Percentiles rank a stretch among this genome's conserved stretches.
Evolutionary conservation across 2,113 vertebrate genomes (phyloP).

Genomic region (Taxidea taxus): DNA sequence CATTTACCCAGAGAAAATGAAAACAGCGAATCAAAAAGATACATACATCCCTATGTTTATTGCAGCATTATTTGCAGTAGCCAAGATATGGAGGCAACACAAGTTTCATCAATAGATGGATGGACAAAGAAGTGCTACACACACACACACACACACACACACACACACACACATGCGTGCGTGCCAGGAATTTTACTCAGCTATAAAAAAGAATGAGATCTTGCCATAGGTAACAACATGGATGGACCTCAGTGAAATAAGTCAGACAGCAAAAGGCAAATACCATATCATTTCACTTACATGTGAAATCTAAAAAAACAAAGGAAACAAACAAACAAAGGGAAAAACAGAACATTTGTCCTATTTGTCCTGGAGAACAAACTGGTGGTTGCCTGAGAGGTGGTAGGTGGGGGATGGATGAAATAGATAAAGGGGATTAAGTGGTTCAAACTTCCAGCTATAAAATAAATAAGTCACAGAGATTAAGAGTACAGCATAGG

Average conservation of each 20-base stretch:
- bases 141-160: background rate
- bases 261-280: background rate
- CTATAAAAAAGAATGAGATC: background rate
- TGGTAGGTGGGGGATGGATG: background rate
- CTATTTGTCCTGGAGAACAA: background rate
- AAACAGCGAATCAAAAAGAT: background rate
- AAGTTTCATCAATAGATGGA: background rate
- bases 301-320: background rate
- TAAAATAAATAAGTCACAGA: background rate
- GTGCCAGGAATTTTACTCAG: background rate
- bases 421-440: background rate
- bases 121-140: background rate
- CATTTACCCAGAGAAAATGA: background rate
- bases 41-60: background rate
- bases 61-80: background rate
- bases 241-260: background rate
- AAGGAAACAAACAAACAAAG: background rate
- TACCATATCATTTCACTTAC: background rate
- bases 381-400: background rate
- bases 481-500: background rate
- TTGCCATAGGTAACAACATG: background rate
- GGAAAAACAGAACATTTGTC: background rate
- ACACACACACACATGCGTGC: background rate
- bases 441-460: background rate
- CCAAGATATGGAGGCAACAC: background rate